Evolutionary conservation across 1,140 invertebrate genomes (phyloP).

Genomic region (Cotesia typhae): DNA sequence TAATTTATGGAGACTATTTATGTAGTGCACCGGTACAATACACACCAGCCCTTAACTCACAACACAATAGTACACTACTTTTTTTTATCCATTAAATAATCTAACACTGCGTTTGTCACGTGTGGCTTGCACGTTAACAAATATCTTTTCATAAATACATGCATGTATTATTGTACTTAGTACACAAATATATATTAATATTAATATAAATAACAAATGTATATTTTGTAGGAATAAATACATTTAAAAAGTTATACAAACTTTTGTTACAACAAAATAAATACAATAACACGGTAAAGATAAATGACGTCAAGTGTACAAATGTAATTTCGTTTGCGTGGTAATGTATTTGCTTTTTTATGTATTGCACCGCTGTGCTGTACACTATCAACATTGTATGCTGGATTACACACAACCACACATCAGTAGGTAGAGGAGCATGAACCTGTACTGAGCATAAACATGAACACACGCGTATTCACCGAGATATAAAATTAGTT

Average conservation of each 20-base stretch:
- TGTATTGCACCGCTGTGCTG: not conserved
- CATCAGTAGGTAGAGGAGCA: no score
- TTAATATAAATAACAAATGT: not conserved
- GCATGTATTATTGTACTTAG: not conserved
- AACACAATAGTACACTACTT: no score
- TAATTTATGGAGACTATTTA: constrained; percentile 28
- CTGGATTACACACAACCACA: no score
- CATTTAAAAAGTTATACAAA: not conserved
- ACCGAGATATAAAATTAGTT: no score
- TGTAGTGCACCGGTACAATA: constrained; percentile 13
- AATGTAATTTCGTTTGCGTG: constrained; percentile 13
- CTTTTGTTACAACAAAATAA: not conserved
- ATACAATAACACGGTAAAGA: constrained; percentile 1
- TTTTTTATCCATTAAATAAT: constrained; percentile 33
- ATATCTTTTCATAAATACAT: not conserved
- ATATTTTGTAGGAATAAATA: constrained; percentile 3
- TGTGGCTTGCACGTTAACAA: constrained; percentile 19
- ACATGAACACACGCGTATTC: no score
- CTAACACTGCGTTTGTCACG: constrained; percentile 37
- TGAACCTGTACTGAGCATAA: no score
- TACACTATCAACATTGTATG: no score
- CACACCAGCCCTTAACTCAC: no score
- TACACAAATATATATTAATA: not conserved
- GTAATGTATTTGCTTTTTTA: not conserved
- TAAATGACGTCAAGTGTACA: constrained; percentile 9